These are phyloP conservation scores for Tetragonula clypearis DNA, from an alignment of 1,140 invertebrate species.

Conservation along the genomic window DNA sequence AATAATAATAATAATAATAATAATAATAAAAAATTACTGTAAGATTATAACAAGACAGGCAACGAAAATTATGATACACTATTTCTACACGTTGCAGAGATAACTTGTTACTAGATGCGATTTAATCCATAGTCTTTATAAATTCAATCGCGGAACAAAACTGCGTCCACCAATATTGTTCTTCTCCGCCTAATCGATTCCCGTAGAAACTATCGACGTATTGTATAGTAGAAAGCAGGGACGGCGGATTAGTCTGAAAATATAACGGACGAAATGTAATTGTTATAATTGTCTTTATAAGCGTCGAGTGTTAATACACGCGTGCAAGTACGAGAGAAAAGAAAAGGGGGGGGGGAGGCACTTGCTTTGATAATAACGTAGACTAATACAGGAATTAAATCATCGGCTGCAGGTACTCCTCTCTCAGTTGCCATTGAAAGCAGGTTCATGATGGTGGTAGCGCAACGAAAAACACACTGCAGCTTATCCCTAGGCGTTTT, in stretches of 20 bases:
- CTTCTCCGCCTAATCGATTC: conserved; percentile 92
- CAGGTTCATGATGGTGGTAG: conserved; percentile 96
- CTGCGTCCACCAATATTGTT: conserved; percentile 99
- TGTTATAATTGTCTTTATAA: neutral
- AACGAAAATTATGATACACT: conserved; percentile 62
- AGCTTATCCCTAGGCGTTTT: conserved; percentile 97
- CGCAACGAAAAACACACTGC: conserved; percentile 91
- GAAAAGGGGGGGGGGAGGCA: conserved; percentile 15
- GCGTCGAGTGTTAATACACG: neutral
- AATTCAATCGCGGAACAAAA: conserved; percentile 98
- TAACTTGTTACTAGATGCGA: conserved; percentile 32
- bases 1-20: no score
- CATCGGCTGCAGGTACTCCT: conserved; percentile 96
- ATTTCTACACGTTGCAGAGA: conserved; percentile 57
- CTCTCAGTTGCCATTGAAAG: conserved; percentile 91
- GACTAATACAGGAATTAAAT: conserved; percentile 97
- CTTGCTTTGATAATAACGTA: conserved; percentile 97
- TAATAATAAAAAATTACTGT: neutral
- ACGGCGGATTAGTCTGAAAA: conserved; percentile 94
- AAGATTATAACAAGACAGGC: neutral
- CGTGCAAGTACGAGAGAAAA: neutral
- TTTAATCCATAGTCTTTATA: conserved; percentile 98
- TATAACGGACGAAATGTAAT: neutral
- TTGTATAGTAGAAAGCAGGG: conserved; percentile 97
- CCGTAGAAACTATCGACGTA: conserved; percentile 97